Percentiles rank a stretch among this genome's conserved stretches.
Conservation (phyloP, 2,797 vertebrate genomes). For the Cephalopachus bancanus region DNA sequence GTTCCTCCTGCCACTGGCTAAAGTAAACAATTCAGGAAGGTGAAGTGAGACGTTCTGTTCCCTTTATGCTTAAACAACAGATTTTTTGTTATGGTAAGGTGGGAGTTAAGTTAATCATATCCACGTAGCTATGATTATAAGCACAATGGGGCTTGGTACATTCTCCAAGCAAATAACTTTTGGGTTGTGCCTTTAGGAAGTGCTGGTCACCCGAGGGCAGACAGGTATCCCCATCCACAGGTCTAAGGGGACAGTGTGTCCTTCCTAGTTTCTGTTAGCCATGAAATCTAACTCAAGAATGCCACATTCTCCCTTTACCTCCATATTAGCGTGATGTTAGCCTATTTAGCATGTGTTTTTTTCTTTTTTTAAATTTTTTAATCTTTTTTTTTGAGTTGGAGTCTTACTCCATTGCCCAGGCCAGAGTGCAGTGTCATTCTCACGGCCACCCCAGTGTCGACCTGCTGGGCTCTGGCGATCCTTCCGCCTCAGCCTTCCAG, state of each 20-base stretch:
- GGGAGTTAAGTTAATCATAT: background rate
- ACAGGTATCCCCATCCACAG: background rate
- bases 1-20: slow-evolving; percentile 9
- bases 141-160: background rate
- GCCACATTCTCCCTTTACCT: background rate
- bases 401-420: too few relatives aligned
- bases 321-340: background rate
- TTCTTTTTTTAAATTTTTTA: too few relatives aligned
- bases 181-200: background rate
- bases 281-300: background rate
- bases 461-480: too few relatives aligned
- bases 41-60: background rate
- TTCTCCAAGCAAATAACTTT: background rate
- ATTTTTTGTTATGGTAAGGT: slow-evolving; percentile 5
- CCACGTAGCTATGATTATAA: background rate
- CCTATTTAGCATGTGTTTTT: too few relatives aligned
- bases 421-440: too few relatives aligned
- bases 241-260: background rate
- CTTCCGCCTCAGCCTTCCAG: too few relatives aligned
- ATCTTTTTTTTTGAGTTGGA: too few relatives aligned
- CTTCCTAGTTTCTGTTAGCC: background rate
- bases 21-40: background rate
- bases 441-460: too few relatives aligned
- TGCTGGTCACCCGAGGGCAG: background rate
- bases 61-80: slow-evolving; percentile 6